Conservation (phyloP, 2,797 vertebrate genomes). For the Pseudochirops corinnae region DNA sequence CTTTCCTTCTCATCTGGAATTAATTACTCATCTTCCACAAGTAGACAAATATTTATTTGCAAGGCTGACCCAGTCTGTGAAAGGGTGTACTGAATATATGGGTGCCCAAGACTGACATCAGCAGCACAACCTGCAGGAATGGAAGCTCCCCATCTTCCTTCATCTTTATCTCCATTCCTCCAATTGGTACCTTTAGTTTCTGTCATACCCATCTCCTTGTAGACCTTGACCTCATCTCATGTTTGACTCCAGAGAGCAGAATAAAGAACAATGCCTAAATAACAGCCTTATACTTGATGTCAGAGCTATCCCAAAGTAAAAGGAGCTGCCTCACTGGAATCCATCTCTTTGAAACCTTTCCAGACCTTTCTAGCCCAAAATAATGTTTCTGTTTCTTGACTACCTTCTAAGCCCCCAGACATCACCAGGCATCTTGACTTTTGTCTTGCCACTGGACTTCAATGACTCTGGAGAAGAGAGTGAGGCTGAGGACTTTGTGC, state of each 20-base stretch:
- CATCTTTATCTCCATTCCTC: no score
- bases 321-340: neutral
- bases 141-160: conserved; percentile 2
- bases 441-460: no score
- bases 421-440: no score
- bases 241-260: neutral
- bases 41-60: neutral
- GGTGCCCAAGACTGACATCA: neutral
- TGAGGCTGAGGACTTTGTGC: no score
- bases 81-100: neutral
- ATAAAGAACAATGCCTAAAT: neutral
- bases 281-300: neutral
- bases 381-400: neutral
- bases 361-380: neutral
- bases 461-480: no score
- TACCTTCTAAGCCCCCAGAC: neutral
- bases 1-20: neutral
- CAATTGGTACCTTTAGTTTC: neutral
- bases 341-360: neutral
- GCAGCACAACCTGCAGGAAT: neutral
- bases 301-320: neutral
- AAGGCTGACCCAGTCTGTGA: neutral
- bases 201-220: neutral
- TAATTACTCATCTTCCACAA: neutral
- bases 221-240: neutral